A percentile compares a stretch with the other conserved stretches of the same genome.
Evolutionary conservation across 1,140 invertebrate genomes (phyloP).

Genomic region (Leptoteleia sp.): DNA sequence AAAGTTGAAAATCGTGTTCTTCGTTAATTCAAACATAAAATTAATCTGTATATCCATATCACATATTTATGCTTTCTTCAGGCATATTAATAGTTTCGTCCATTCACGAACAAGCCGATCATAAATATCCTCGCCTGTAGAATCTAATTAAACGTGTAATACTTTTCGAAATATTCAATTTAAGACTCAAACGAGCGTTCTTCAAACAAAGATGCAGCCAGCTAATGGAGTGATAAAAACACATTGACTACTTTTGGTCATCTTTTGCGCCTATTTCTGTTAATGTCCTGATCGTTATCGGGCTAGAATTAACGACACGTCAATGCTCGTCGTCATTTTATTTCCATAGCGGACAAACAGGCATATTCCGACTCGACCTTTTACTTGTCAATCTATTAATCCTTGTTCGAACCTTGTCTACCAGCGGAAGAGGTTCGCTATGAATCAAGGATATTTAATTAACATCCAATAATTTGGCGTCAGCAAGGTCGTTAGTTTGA

Average conservation of each 20-base stretch:
- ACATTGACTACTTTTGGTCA: slow-evolving; percentile 51
- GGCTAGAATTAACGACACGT: slow-evolving; percentile 55
- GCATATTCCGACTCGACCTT: slow-evolving; percentile 38
- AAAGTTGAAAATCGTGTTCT: slow-evolving; percentile 48
- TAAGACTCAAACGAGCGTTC: slow-evolving; percentile 22
- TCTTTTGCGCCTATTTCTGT: slow-evolving; percentile 52
- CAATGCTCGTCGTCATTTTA: slow-evolving; percentile 53
- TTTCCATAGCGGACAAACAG: slow-evolving; percentile 45
- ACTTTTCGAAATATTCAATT: slow-evolving; percentile 44
- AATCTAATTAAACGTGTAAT: slow-evolving; percentile 60
- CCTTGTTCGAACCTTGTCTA: slow-evolving; percentile 37
- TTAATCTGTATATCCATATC: slow-evolving; percentile 50
- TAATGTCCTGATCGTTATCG: slow-evolving; percentile 61
- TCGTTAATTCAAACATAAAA: slow-evolving; percentile 50
- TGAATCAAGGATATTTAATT: slow-evolving; percentile 41
- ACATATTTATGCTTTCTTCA: slow-evolving; percentile 34
- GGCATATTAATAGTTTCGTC: slow-evolving; percentile 46
- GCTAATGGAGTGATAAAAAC: slow-evolving; percentile 63
- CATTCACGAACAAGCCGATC: slow-evolving; percentile 32
- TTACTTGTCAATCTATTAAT: slow-evolving; percentile 65
- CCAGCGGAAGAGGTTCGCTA: slow-evolving; percentile 17
- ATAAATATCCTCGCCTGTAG: slow-evolving; percentile 39
- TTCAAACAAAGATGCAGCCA: slow-evolving; percentile 50
- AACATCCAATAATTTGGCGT: slow-evolving; percentile 57
- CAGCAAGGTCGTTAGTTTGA: slow-evolving; percentile 31